phyloP scores from a whole-genome alignment of 2,797 vertebrate species.

The Acridotheres tristis region DNA sequence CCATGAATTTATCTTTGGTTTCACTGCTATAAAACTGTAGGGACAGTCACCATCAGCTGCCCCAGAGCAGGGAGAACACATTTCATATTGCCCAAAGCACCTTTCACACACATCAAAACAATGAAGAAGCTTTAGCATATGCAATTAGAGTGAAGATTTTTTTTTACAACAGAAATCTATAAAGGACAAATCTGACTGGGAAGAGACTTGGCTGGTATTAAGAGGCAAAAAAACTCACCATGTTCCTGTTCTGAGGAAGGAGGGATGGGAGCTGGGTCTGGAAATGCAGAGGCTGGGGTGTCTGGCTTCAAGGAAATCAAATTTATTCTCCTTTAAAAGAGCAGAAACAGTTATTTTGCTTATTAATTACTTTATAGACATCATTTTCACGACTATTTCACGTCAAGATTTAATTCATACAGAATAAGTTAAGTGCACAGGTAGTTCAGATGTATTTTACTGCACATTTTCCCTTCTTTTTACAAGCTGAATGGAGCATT shows the following conservation, averaged over 20 bases:
- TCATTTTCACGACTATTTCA: not conserved
- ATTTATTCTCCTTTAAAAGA: constrained; percentile 85
- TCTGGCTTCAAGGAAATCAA: constrained; percentile 82
- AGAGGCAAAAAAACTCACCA: constrained; percentile 76
- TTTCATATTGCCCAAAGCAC: not conserved
- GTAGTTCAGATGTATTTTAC: not conserved
- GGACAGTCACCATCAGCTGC: not conserved
- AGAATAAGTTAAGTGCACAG: not conserved
- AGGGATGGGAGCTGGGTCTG: constrained; percentile 44
- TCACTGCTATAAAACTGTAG: not conserved
- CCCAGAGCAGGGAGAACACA: not conserved
- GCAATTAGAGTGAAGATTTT: not conserved
- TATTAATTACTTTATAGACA: not conserved
- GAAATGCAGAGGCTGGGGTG: not conserved
- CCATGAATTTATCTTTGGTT: not conserved
- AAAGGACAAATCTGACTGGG: not conserved
- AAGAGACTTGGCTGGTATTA: not conserved
- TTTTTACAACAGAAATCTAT: not conserved
- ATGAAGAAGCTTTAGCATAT: not conserved
- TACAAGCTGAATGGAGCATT: not conserved
- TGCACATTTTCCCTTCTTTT: not conserved
- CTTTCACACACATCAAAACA: not conserved
- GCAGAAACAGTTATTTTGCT: not conserved
- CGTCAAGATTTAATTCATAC: not conserved
- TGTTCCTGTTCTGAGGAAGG: constrained; percentile 80